phyloP scores from a whole-genome alignment of 53 echinoderm and acorn worm genomes.

The Patiria pectinifera region DNA sequence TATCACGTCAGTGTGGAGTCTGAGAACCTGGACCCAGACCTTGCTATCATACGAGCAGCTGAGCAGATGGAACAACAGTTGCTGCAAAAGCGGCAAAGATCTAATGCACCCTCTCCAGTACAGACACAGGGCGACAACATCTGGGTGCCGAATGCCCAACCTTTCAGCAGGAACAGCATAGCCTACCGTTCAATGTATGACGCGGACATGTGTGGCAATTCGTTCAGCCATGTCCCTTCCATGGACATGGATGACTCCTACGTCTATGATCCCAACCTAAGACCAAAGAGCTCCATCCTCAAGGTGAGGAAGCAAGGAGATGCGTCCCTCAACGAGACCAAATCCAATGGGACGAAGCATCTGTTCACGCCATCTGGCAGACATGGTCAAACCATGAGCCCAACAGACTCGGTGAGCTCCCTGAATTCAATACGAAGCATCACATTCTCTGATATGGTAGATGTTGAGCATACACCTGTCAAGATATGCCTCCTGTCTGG shows the following conservation, averaged over 20 bases:
- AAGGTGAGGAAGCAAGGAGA: slow-evolving; percentile 65
- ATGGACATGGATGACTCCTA: slow-evolving; percentile 66
- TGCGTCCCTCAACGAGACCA: slow-evolving; percentile 5
- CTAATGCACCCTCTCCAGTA: neutral
- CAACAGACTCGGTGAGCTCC: slow-evolving; percentile 62
- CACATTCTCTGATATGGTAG: slow-evolving; percentile 91
- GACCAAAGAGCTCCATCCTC: slow-evolving; percentile 84
- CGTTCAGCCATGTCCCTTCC: slow-evolving; percentile 59
- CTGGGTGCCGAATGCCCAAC: slow-evolving; percentile 45
- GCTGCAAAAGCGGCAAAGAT: slow-evolving; percentile 18
- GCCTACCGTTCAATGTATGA: slow-evolving; percentile 56
- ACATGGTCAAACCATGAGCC: slow-evolving; percentile 42
- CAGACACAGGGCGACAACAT: slow-evolving; percentile 31
- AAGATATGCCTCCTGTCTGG: slow-evolving; percentile 89
- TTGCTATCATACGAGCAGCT: slow-evolving; percentile 93
- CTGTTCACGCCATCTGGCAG: slow-evolving; percentile 35
- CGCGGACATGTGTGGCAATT: slow-evolving; percentile 40
- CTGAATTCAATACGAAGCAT: slow-evolving; percentile 77
- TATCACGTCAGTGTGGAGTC: slow-evolving; percentile 78
- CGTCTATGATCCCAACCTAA: slow-evolving; percentile 85
- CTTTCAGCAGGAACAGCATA: slow-evolving; percentile 55
- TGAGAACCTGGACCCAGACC: slow-evolving; percentile 85
- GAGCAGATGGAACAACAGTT: slow-evolving; percentile 74
- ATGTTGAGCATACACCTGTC: slow-evolving; percentile 90
- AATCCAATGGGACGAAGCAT: slow-evolving; percentile 45